These are phyloP conservation scores for Bubo bubo DNA, from an alignment of 2,113 vertebrate genomes.

Conservation along the genomic window DNA sequence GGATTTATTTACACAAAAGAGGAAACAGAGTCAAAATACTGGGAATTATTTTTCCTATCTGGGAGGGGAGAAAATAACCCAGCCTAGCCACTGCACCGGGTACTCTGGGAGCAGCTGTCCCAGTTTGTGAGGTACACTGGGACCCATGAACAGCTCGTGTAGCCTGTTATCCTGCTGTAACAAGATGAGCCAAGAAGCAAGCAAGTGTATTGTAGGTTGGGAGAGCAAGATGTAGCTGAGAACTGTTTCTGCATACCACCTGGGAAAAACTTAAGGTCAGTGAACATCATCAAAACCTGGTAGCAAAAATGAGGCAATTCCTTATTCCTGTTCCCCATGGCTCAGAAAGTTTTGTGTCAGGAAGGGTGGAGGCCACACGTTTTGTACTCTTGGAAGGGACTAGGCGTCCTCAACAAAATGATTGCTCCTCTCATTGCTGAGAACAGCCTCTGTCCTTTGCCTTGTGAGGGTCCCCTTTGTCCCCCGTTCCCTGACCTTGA, in stretches of 20 bases:
- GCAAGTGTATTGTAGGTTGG: neutral
- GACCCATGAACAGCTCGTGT: neutral
- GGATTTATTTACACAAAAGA: neutral
- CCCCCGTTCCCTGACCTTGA: neutral
- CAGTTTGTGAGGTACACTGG: neutral
- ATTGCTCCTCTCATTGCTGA: neutral
- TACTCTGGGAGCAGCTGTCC: neutral
- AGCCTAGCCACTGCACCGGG: neutral
- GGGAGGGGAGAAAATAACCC: neutral
- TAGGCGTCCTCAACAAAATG: neutral
- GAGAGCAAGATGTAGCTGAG: neutral
- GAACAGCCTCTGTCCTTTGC: neutral
- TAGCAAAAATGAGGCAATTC: slow-evolving; percentile 35
- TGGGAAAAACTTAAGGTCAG: neutral
- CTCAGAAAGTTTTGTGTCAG: neutral
- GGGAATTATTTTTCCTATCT: neutral
- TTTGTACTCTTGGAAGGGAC: slow-evolving; percentile 54
- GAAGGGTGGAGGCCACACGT: neutral
- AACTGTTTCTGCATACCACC: neutral
- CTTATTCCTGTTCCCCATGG: slow-evolving; percentile 6
- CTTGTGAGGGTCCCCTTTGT: neutral
- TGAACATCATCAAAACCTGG: neutral
- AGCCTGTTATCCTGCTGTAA: neutral
- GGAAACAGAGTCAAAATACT: neutral
- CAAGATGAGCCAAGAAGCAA: neutral